Base-by-base conservation (phyloP, 2,113 vertebrate species). In the Urocolius indicus region DNA sequence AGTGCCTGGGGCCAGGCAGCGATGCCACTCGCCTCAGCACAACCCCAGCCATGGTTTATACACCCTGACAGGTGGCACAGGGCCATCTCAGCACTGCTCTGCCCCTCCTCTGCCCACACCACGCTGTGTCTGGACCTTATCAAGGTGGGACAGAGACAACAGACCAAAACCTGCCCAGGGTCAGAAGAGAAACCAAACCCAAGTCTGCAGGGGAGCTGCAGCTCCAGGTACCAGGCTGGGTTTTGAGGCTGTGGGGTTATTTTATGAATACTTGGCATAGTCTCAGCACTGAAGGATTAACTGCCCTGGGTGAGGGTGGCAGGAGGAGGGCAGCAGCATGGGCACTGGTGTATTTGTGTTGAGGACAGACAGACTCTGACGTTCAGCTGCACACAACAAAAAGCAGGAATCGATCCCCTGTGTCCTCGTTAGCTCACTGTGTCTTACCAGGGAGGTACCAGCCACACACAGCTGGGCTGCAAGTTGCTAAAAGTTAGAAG, bases 261-360 rank as follows among this genome's bases (percentile, higher is more conserved):
- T 90, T 54, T 6, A 73, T 1, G 21, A 71, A 11, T 5, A 6
- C 10, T 34, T 55, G 13, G 57, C 63, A 18, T 43, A 72, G 30
- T 41, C 29, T 73, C 49, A 72, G 22, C 61, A 54, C 41, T 45
- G 23, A 76, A 41, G 45, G 71, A 30, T 19, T 1, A 3, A 87
- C 1, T 32, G 54, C 41, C 32, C 21, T 2, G 29, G 23, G 20
- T 5, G 19, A 19, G 5, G 63, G 48, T 24, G 59, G 73, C 85
- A 82, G 52, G 54, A 85, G 69, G 57, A 65, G 32, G 34, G 58
- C 19, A 18, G 87, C 45, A 30, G 26, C 55, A 6, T 0, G 15
- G 55, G 62, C 3, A 9, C 48, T 1, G 6, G 61, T 1, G 7
- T 30, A 52, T 13, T 59, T 20, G n/a, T 1, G 0, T 1, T 58